Base-by-base conservation (phyloP, 53 echinoderm and acorn worm species). In the Stichopus horrens region DNA sequence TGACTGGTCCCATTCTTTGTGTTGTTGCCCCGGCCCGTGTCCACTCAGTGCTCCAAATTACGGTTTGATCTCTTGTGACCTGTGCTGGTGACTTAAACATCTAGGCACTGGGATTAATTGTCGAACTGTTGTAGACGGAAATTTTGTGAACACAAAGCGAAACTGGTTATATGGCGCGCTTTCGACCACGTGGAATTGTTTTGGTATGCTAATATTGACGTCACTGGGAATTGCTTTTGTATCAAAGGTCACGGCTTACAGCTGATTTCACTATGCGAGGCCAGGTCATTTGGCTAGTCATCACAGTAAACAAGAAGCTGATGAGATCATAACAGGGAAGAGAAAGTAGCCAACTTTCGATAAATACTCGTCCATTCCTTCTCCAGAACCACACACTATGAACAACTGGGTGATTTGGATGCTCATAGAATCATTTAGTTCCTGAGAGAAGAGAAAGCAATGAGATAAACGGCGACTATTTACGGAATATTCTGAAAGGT, bases 151-250 rank as follows among this genome's bases (percentile, higher is more conserved):
- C 2, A 7, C 71, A 21, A 71, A 71, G 19, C 76, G 37, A 52
- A 22, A 51, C 10, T 23, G 53, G 53, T 54, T 57, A 75, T 37
- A 56, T 54, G 75, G 76, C 76, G 67, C 59, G 57, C 81, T 81
- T 81, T 81, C 58, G 3, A 81, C 56, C 81, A 81, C 81, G 81
- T 81, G 81, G 18, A 56, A 56, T 81, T 81, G 81, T 81, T 81
- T 81, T 81, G 81, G 81, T 81, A 81, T 81, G 81, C 9, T 81
- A 81, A 81, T 81, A 56, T 81, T 81, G 81, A 81, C 81, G 81
- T 81, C 81, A 81, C n/a, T 11, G 20, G 14, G 7, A 8, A 81
- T 9, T 56, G 81, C 81, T 81, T 80, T 80, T 18, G 55, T 56
- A 54, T 58, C 21, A 55, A 56, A 22, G 81, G 56, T 58, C 56